These are phyloP conservation scores for Scotopteryx bipunctaria DNA, from an alignment of 2,888 invertebrate species.

Conservation along the genomic window DNA sequence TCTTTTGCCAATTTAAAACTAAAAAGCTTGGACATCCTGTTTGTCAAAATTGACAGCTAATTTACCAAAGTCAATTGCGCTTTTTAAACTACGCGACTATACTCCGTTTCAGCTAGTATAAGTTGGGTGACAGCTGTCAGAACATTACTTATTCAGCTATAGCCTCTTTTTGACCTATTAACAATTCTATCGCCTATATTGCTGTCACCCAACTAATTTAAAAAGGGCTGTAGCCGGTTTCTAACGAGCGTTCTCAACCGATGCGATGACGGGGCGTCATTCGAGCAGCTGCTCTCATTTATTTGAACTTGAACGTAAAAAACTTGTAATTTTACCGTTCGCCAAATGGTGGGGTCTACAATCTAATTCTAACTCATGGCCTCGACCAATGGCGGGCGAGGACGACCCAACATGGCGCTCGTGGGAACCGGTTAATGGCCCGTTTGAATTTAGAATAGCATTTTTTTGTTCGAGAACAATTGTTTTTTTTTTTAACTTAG, in stretches of 20 bases:
- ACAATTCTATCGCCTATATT: no score
- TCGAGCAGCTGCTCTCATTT: conserved; percentile 67
- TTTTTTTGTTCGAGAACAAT: conserved; percentile 78
- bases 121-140: no score
- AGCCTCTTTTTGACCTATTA: no score
- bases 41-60: conserved; percentile 8
- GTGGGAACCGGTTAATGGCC: conserved; percentile 82
- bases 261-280: conserved; percentile 40
- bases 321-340: conserved; percentile 77
- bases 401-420: conserved; percentile 80
- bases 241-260: conserved; percentile 37
- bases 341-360: conserved; percentile 82
- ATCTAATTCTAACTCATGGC: conserved; percentile 81
- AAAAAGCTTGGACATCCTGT: background rate
- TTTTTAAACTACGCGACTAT: no score
- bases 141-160: no score
- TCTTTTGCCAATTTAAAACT: no score
- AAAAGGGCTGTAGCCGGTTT: no score
- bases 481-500: conserved; percentile 52
- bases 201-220: no score
- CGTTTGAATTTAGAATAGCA: conserved; percentile 82
- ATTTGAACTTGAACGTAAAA: conserved; percentile 74
- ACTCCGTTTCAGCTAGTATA: no score
- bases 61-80: no score
- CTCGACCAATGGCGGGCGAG: conserved; percentile 81